phyloP scores from a whole-genome alignment of 2,797 vertebrate species.

The Prunella strophiata region DNA sequence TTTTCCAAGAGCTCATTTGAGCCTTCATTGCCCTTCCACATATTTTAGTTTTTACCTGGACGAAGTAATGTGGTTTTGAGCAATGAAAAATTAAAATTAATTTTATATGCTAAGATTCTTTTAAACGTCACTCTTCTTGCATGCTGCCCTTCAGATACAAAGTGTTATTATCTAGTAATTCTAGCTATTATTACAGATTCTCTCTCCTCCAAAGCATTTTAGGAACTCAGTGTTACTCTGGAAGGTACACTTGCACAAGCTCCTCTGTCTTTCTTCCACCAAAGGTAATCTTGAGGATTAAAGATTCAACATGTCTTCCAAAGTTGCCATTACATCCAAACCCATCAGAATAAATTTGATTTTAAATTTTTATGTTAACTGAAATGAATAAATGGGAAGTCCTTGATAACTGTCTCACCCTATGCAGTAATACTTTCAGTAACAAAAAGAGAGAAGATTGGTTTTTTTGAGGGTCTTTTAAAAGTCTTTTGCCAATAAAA shows the following conservation, averaged over 20 bases:
- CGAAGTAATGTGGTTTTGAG: neutral
- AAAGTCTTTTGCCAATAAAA: neutral
- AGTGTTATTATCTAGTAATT: neutral
- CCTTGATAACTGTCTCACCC: neutral
- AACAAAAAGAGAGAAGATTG: neutral
- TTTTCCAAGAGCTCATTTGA: neutral
- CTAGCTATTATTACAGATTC: neutral
- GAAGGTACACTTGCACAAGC: neutral
- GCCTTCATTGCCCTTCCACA: neutral
- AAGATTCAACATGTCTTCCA: neutral
- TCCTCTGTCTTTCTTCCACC: neutral
- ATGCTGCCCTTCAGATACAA: neutral
- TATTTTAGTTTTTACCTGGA: neutral
- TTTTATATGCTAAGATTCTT: neutral
- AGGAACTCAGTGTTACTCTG: neutral
- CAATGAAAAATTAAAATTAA: neutral
- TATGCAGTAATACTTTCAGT: neutral
- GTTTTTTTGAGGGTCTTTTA: neutral
- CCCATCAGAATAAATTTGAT: neutral
- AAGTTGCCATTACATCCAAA: neutral
- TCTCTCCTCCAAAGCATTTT: neutral
- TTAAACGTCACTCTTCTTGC: neutral
- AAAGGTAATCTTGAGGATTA: neutral
- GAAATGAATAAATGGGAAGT: neutral
- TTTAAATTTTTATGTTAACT: neutral